phyloP scores from a whole-genome alignment of 2,888 invertebrate species.

The Peribatodes rhomboidaria region DNA sequence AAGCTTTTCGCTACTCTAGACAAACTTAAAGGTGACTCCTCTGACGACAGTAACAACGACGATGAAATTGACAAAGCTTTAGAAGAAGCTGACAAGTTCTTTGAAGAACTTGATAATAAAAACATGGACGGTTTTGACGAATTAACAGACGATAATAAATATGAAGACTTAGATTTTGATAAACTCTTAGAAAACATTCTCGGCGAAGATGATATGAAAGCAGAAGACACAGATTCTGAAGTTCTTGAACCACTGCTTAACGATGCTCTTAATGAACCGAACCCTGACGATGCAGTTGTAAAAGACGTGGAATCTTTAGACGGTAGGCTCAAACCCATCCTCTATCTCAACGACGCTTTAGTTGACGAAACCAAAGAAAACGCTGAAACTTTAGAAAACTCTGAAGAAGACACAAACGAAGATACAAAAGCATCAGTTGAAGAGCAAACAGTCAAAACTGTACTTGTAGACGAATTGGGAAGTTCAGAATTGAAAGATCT shows the following conservation, averaged over 20 bases:
- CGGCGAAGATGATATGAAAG: slow-evolving; percentile 35
- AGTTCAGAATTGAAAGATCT: slow-evolving; percentile 57
- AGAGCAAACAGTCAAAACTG: slow-evolving; percentile 10
- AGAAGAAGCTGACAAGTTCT: slow-evolving; percentile 43
- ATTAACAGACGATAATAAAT: slow-evolving; percentile 38
- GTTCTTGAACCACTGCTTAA: slow-evolving; percentile 29
- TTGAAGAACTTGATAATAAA: slow-evolving; percentile 28
- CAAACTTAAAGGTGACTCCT: slow-evolving; percentile 55
- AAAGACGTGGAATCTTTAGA: slow-evolving; percentile 34
- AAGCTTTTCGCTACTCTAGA: slow-evolving; percentile 63
- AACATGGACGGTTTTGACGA: slow-evolving; percentile 35
- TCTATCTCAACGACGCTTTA: slow-evolving; percentile 62
- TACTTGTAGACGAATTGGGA: slow-evolving; percentile 52
- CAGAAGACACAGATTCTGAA: slow-evolving; percentile 31
- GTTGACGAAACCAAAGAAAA: slow-evolving; percentile 44
- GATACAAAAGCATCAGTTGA: slow-evolving; percentile 8
- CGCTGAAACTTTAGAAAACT: slow-evolving; percentile 32
- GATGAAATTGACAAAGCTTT: slow-evolving; percentile 36
- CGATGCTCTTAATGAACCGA: slow-evolving; percentile 40
- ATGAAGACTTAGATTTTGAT: slow-evolving; percentile 51
- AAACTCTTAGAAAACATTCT: slow-evolving; percentile 44
- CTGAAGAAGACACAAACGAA: slow-evolving; percentile 24
- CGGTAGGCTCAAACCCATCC: slow-evolving; percentile 39
- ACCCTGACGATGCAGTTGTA: slow-evolving; percentile 41
- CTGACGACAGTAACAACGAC: slow-evolving; percentile 41